Conservation (phyloP, 2,888 invertebrate genomes). For the Trichopria drosophilae region DNA sequence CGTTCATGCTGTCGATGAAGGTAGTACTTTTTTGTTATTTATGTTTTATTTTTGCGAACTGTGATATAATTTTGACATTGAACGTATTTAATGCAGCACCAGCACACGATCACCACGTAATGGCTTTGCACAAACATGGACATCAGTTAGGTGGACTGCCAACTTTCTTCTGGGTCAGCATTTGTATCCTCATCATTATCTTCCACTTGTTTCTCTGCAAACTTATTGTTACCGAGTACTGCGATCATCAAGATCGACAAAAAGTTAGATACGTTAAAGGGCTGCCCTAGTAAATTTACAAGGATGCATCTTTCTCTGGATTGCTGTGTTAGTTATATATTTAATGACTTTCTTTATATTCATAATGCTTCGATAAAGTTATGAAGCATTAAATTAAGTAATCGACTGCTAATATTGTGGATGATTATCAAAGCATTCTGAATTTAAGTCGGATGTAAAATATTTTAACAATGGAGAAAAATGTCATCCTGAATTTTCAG, state of each 20-base stretch:
- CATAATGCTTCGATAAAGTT: too few species aligned
- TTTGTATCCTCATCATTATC: constrained; percentile 82
- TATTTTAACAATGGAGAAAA: too few species aligned
- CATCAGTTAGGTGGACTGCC: constrained; percentile 88
- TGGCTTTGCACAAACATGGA: constrained; percentile 88
- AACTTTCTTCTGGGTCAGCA: constrained; percentile 88
- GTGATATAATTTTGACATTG: constrained; percentile 2
- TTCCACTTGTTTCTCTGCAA: constrained; percentile 93
- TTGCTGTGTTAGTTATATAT: too few species aligned
- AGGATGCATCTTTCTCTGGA: too few species aligned
- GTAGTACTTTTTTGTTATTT: constrained; percentile 47
- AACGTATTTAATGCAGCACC: too few species aligned
- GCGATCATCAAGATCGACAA: constrained; percentile 71
- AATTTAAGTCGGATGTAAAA: too few species aligned
- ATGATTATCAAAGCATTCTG: too few species aligned
- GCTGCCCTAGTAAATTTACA: too few species aligned
- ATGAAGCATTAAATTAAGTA: too few species aligned
- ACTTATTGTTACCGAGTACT: constrained; percentile 88
- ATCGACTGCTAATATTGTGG: too few species aligned
- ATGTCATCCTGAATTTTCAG: too few species aligned
- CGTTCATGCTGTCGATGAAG: constrained; percentile 78
- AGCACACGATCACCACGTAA: constrained; percentile 86
- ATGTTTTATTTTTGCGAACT: not conserved
- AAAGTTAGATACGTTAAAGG: constrained; percentile 73
- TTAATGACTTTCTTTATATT: too few species aligned